Evolutionary conservation across 2,113 vertebrate species (phyloP), one percentile per base, ranked within the genome.

Genomic region (Toxotes chatareus): DNA sequence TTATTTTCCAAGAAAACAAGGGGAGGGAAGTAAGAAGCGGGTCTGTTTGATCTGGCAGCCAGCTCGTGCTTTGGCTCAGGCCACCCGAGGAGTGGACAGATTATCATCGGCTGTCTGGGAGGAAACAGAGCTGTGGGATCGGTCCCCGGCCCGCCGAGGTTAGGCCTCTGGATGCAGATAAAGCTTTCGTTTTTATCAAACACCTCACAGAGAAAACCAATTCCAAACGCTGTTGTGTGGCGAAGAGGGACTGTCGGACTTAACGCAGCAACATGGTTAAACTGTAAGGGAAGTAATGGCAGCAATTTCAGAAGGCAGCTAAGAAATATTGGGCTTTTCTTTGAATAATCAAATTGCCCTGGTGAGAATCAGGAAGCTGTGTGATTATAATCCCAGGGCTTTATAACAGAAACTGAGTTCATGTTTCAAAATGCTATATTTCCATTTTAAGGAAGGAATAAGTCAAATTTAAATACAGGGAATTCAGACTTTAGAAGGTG

Each of bases 11-110:
- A 67, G 65, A 42, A 83, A 44, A 17, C 6, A 4, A 12, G 7
- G 47, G 55, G 27, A 80, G 34, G 46, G 34, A 51, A 42, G 76
- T 42, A 10, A 61, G 31, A 64, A 38, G 57, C 70, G 1, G 46
- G 31, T 55, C 65, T 32, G 47, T 85, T 87, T 86, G 84, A 83
- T 82, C 57, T 7, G 13, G 51, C 79, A 67, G 73, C 73, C 73
- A 36, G 60, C 64, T 65, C n/a, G 7, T 21, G 60, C 36, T 78
- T 82, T 72, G 31, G 2, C 59, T 76, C 74, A 5, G 78, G 65
- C 79, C 91, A 85, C 89, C 83, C 10, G 56, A 80, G 31, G 79
- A 72, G 79, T 2, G 53, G 76, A 51, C 82, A 85, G 91, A 90
- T 92, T 88, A 85, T 64, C 83, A 63, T 72, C 71, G 0, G 76